Evolutionary conservation across 2,113 vertebrate genomes (phyloP), one percentile per base, ranked within the genome.

Genomic region (Myocastor coypus): DNA sequence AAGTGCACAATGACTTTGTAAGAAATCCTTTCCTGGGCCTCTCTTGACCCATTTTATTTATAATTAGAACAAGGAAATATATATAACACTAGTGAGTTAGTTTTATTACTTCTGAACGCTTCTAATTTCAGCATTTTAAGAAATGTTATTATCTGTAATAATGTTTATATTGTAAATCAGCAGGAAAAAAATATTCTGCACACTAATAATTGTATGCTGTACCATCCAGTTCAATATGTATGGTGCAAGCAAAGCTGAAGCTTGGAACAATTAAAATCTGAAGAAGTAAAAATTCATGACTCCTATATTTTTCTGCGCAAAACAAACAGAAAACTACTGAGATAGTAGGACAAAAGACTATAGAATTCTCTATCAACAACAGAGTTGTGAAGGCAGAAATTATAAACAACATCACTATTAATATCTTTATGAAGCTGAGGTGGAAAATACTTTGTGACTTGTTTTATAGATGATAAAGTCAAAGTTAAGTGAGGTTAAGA

Each of bases 201-300:
- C 32, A 69, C 89, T 69, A 50, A 40, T 40, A 92, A 40, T 92
- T 78, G 8, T 50, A 57, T 11, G 19, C 55, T 37, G 26, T 55
- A 3, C 28, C 59, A 11, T 85, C 46, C 69, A 73, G 26, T 30
- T 94, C 82, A 69, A 19, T 32, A 59, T n/a, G 57, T 91, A 77
- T 50, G 14, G 14, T 50, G 11, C 66, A 80, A 86, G 85, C 34
- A 88, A 37, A 95, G 63, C 40, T 57, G 6, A 40, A 3, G 57
- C 68, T 61, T 80, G 85, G 77, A 16, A 92, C 40, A 64, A 77
- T 80, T 80, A 91, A 86, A 93, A 93, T 75, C 73, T 77, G 28
- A 73, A 95, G 59, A 96, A 91, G 61, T 88, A 68, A 94, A 96
- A 89, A 84, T 63, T 86, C 17, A 3, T 34, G 82, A 91, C 80